Percentiles rank a stretch among this genome's conserved stretches.
Evolutionary conservation across 1,140 invertebrate genomes (phyloP).

Genomic region (Heterodera carotae): DNA sequence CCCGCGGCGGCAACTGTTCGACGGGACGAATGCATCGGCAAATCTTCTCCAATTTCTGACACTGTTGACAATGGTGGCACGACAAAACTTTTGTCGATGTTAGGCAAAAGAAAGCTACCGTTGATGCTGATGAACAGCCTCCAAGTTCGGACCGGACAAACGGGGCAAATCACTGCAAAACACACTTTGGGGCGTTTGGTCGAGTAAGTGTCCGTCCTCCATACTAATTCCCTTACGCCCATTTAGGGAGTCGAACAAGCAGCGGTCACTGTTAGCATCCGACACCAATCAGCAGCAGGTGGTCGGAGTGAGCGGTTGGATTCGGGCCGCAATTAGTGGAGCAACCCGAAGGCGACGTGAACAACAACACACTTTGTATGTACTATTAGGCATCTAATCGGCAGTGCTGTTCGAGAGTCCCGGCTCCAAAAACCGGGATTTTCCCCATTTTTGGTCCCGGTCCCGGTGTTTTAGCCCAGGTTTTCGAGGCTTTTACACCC

Average conservation of each 20-base stretch:
- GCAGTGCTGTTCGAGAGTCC: too few species aligned
- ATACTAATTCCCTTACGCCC: neutral
- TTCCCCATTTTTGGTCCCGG: too few species aligned
- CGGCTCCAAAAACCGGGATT: too few species aligned
- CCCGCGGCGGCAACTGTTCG: neutral
- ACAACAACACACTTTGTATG: slow-evolving; percentile 17
- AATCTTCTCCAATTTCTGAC: neutral
- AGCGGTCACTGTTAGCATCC: slow-evolving; percentile 46
- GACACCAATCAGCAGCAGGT: slow-evolving; percentile 41
- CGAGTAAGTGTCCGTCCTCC: slow-evolving; percentile 40
- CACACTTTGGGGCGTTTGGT: slow-evolving; percentile 43
- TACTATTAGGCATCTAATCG: too few species aligned
- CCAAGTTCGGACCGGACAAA: slow-evolving; percentile 48
- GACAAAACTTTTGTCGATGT: neutral
- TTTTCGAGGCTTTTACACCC: too few species aligned
- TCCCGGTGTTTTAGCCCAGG: too few species aligned
- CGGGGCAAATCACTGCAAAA: slow-evolving; percentile 53
- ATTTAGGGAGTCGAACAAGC: slow-evolving; percentile 55
- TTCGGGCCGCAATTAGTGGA: slow-evolving; percentile 40
- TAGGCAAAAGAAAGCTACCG: neutral
- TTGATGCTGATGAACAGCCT: neutral
- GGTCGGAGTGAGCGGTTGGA: slow-evolving; percentile 24
- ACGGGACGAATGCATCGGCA: neutral
- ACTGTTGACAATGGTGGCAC: neutral
- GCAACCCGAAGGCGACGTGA: slow-evolving; percentile 36